phyloP scores from a whole-genome alignment of 2,113 vertebrate genomes.

The Clarias gariepinus region DNA sequence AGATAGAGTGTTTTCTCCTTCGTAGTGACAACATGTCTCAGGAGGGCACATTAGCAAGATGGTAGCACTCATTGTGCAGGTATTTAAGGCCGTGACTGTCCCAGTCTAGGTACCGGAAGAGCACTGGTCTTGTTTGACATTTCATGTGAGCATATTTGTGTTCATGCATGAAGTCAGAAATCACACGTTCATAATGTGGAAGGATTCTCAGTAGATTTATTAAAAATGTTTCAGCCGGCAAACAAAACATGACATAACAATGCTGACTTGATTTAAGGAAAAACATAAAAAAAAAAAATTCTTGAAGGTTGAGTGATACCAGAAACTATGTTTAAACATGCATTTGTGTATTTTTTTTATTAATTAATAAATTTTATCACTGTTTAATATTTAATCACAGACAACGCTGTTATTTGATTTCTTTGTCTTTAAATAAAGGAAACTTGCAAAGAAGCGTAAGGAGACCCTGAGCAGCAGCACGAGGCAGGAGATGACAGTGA shows the following conservation, averaged over 20 bases:
- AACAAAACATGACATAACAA: neutral
- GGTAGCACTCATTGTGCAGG: constrained; percentile 29
- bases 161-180: constrained; percentile 23
- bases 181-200: neutral
- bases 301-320: neutral
- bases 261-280: neutral
- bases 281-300: no score
- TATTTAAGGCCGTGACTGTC: constrained; percentile 41
- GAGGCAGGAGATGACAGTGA: constrained; percentile 93
- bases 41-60: constrained; percentile 52
- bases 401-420: neutral
- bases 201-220: neutral
- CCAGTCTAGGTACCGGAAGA: neutral
- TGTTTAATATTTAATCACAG: neutral
- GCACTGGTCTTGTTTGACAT: constrained; percentile 33
- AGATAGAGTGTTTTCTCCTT: constrained; percentile 43
- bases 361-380: neutral
- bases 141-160: constrained; percentile 14
- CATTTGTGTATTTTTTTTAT: neutral
- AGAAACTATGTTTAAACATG: neutral
- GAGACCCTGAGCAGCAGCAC: constrained; percentile 85
- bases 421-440: constrained; percentile 65
- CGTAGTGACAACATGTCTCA: constrained; percentile 48
- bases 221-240: neutral
- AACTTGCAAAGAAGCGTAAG: constrained; percentile 88